Evolutionary conservation across 2,888 invertebrate species (phyloP).

Genomic region (Athetis lepigone): DNA sequence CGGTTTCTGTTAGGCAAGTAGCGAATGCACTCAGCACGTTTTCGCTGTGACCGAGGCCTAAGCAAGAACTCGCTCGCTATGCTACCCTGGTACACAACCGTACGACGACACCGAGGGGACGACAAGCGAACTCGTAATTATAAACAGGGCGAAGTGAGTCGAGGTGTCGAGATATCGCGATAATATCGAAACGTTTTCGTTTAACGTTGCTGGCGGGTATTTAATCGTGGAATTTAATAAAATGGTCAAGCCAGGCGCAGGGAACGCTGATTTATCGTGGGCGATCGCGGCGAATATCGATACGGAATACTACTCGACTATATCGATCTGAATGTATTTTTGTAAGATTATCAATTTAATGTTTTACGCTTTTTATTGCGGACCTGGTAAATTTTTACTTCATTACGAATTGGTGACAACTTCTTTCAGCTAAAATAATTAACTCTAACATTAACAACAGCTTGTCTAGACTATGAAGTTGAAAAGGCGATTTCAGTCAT

Average conservation of each 20-base stretch:
- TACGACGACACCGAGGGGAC: constrained; percentile 58
- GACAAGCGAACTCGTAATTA: constrained; percentile 76
- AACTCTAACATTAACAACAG: constrained; percentile 15
- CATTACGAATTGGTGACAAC: constrained; percentile 9
- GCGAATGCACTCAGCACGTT: too few relatives aligned
- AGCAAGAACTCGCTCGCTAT: constrained; percentile 47
- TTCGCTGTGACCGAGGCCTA: too few relatives aligned
- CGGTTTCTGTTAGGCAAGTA: too few relatives aligned
- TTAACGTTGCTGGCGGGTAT: constrained; percentile 79
- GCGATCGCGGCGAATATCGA: constrained; percentile 60
- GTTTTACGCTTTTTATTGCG: constrained; percentile 25
- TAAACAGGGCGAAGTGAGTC: constrained; percentile 76
- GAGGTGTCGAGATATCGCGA: constrained; percentile 85
- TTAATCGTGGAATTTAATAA: constrained; percentile 86
- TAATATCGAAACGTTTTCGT: constrained; percentile 82
- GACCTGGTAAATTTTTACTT: constrained; percentile 27
- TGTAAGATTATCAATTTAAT: constrained; percentile 54
- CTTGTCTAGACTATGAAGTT: constrained; percentile 25
- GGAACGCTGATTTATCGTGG: constrained; percentile 77
- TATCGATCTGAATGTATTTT: constrained; percentile 63
- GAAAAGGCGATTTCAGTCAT: constrained; percentile 34
- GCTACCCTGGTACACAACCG: constrained; percentile 45
- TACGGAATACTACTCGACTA: constrained; percentile 58
- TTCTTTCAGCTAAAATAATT: constrained; percentile 16
- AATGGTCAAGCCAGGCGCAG: constrained; percentile 73